These are phyloP conservation scores for Macquaria ambigua DNA, from an alignment of 2,113 vertebrate genomes.

Conservation along the genomic window DNA sequence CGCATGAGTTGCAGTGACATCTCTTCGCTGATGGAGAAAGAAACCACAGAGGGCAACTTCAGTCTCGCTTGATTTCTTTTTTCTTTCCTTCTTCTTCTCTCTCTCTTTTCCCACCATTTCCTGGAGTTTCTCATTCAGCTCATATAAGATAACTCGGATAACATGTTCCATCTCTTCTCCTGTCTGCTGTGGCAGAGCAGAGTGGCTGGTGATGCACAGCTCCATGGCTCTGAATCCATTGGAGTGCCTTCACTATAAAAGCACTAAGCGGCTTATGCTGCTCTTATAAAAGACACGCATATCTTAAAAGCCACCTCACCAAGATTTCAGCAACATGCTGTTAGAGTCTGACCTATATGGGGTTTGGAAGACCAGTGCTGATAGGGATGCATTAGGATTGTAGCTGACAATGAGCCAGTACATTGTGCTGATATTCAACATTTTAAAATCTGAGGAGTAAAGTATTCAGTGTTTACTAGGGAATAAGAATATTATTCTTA, in stretches of 20 bases:
- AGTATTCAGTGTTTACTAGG: not conserved
- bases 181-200: conserved; percentile 9
- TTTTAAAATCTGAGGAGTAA: not conserved
- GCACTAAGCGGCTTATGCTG: conserved; percentile 52
- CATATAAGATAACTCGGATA: conserved; percentile 29
- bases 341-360: conserved; percentile 31
- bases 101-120: not conserved
- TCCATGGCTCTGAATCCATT: conserved; percentile 42
- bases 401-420: not conserved
- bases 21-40: not conserved
- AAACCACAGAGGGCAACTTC: not conserved
- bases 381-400: conserved; percentile 9
- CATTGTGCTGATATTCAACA: not conserved
- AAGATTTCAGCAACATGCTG: conserved; percentile 46
- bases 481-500: not conserved
- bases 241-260: conserved; percentile 44
- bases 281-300: conserved; percentile 48
- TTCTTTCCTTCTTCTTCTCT: no score
- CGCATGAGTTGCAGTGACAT: not conserved
- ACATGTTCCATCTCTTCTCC: conserved; percentile 13
- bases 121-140: conserved; percentile 2
- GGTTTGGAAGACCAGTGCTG: conserved; percentile 5
- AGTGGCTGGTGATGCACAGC: conserved; percentile 15
- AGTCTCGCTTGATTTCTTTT: not conserved
- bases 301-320: conserved; percentile 53